A percentile compares a stretch with the other conserved stretches of the same genome.
Conservation (phyloP, 2,888 invertebrate genomes). For the Dyspetes luteomarginatus region DNA sequence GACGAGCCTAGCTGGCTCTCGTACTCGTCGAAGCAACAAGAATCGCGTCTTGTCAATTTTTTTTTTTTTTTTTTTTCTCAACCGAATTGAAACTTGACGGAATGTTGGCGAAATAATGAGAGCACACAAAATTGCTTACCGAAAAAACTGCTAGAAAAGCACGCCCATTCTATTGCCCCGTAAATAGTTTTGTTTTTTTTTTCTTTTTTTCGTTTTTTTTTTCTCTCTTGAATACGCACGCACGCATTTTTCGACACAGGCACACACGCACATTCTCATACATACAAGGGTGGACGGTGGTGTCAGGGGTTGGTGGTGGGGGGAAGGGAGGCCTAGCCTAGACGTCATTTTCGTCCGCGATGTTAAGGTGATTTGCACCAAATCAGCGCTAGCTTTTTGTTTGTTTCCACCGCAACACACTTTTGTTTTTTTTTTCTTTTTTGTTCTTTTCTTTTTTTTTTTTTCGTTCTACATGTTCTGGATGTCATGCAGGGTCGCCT, state of each 20-base stretch:
- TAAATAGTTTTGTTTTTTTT: slow-evolving; percentile 44
- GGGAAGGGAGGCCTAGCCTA: no score
- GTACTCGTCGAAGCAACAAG: no score
- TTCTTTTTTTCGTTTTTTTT: slow-evolving; percentile 39
- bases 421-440: slow-evolving; percentile 60
- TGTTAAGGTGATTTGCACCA: no score
- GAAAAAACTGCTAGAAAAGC: slow-evolving; percentile 50
- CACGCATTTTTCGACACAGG: neutral
- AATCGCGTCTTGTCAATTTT: no score
- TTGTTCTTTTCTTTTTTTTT: no score
- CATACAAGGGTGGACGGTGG: slow-evolving; percentile 67
- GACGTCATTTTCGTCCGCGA: no score
- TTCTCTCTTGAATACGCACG: slow-evolving; percentile 42
- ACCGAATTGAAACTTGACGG: no score
- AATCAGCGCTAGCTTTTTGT: no score
- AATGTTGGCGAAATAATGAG: slow-evolving; percentile 62
- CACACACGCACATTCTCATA: slow-evolving; percentile 67
- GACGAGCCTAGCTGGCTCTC: no score
- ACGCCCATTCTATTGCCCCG: slow-evolving; percentile 60
- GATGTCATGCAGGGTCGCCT: slow-evolving; percentile 99
- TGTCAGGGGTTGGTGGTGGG: slow-evolving; percentile 25
- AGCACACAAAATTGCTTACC: slow-evolving; percentile 38
- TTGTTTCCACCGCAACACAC: slow-evolving; percentile 61
- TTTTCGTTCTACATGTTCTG: slow-evolving; percentile 95
- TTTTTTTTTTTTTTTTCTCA: no score